A percentile compares a stretch with the other conserved stretches of the same genome.
Conservation (phyloP, 2,797 vertebrate species). For the Nothura maculosa region DNA sequence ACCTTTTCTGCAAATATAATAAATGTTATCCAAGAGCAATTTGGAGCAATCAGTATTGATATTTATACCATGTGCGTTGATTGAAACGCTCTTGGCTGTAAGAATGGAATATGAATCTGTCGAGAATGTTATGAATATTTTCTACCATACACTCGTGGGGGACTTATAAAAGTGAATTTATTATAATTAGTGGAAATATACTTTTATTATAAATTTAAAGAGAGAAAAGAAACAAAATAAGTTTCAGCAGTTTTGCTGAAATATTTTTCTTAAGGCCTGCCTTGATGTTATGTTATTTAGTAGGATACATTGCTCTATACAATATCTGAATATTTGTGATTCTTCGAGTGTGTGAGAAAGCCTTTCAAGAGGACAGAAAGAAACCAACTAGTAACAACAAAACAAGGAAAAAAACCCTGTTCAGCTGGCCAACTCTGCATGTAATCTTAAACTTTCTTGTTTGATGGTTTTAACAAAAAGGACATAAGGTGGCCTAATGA, state of each 20-base stretch:
- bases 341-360: not conserved
- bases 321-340: not conserved
- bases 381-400: not conserved
- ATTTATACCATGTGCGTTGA: constrained; percentile 68
- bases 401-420: not conserved
- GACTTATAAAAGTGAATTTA: constrained; percentile 47
- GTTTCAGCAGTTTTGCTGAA: not conserved
- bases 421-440: not conserved
- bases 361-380: not conserved
- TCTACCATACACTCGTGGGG: constrained; percentile 2
- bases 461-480: not conserved
- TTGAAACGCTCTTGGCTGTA: constrained; percentile 61
- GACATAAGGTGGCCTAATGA: not conserved
- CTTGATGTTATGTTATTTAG: not conserved
- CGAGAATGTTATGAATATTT: constrained; percentile 56
- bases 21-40: constrained; percentile 66
- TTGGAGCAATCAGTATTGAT: constrained; percentile 57
- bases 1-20: constrained; percentile 68
- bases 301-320: not conserved
- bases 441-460: not conserved
- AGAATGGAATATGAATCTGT: constrained; percentile 61
- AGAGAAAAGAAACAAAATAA: not conserved
- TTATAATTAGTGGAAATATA: constrained; percentile 56
- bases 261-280: not conserved
- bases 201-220: constrained; percentile 31